Conservation (phyloP, 2,888 invertebrate species). For the Zootermopsis nevadensis region DNA sequence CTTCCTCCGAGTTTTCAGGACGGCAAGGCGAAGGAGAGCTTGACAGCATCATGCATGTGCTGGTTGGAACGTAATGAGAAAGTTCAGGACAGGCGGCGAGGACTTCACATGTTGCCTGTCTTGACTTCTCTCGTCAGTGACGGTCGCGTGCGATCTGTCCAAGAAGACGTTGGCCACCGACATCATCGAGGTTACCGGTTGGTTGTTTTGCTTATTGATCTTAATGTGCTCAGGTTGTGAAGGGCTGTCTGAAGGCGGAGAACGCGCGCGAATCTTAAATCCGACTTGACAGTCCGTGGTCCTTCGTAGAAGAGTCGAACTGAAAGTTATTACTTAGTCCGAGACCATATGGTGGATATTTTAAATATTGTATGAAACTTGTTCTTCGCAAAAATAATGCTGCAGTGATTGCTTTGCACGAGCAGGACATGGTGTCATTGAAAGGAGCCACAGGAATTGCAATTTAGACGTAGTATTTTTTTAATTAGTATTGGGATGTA, state of each 20-base stretch:
- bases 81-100: slow-evolving; percentile 36
- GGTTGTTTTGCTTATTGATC: slow-evolving; percentile 45
- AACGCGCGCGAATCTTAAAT: slow-evolving; percentile 13
- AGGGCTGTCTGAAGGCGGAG: slow-evolving; percentile 40
- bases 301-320: slow-evolving; percentile 42
- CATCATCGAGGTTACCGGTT: slow-evolving; percentile 49
- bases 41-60: slow-evolving; percentile 76
- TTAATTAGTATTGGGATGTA: background rate
- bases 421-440: slow-evolving; percentile 6
- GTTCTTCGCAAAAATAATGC: slow-evolving; percentile 33
- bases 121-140: background rate
- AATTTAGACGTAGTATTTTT: slow-evolving; percentile 36
- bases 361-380: slow-evolving; percentile 39
- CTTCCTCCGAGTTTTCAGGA: slow-evolving; percentile 56
- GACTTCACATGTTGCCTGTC: slow-evolving; percentile 22
- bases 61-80: slow-evolving; percentile 67
- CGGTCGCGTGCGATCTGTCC: slow-evolving; percentile 38
- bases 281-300: slow-evolving; percentile 45
- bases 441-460: slow-evolving; percentile 49
- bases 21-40: slow-evolving; percentile 65
- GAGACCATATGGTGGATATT: slow-evolving; percentile 37
- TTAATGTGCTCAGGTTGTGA: slow-evolving; percentile 53
- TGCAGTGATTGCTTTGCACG: slow-evolving; percentile 36
- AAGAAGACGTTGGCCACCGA: slow-evolving; percentile 34
- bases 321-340: slow-evolving; percentile 40